A percentile compares a stretch with the other conserved stretches of the same genome.
Evolutionary conservation across 2,888 invertebrate genomes (phyloP).

Genomic region (Meteorus colon): DNA sequence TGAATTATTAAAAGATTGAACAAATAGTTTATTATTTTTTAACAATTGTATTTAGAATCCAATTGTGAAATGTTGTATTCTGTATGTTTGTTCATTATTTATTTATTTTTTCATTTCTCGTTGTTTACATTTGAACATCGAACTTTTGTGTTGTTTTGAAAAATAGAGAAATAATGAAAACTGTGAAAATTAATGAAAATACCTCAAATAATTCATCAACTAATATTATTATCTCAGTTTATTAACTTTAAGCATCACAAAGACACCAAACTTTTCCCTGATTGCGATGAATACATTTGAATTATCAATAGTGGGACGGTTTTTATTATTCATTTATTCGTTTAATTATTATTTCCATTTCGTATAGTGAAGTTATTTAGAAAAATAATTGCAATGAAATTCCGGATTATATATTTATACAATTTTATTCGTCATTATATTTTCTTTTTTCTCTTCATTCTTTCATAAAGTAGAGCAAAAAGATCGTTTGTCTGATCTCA

Average conservation of each 20-base stretch:
- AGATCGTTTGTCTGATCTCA: not conserved
- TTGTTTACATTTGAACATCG: not conserved
- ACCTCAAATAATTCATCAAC: no score
- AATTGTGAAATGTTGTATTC: no score
- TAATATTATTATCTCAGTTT: not conserved
- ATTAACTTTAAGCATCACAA: not conserved
- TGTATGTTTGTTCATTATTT: no score
- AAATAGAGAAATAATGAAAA: not conserved
- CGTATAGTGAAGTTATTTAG: not conserved
- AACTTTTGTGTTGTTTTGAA: not conserved
- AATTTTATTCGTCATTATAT: not conserved
- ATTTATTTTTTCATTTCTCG: not conserved
- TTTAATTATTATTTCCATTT: no score
- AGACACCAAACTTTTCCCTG: not conserved
- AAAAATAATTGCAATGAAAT: slow-evolving; percentile 6
- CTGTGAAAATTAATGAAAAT: not conserved
- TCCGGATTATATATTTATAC: not conserved
- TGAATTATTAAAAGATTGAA: not conserved
- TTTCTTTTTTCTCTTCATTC: not conserved
- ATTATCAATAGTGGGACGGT: slow-evolving; percentile 10
- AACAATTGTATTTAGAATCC: no score
- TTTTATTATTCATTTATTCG: not conserved
- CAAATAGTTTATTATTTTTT: not conserved
- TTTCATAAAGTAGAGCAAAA: no score
- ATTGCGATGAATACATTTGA: not conserved